phyloP scores from a whole-genome alignment of 2,888 invertebrate species.

The Trachelus stipa region DNA sequence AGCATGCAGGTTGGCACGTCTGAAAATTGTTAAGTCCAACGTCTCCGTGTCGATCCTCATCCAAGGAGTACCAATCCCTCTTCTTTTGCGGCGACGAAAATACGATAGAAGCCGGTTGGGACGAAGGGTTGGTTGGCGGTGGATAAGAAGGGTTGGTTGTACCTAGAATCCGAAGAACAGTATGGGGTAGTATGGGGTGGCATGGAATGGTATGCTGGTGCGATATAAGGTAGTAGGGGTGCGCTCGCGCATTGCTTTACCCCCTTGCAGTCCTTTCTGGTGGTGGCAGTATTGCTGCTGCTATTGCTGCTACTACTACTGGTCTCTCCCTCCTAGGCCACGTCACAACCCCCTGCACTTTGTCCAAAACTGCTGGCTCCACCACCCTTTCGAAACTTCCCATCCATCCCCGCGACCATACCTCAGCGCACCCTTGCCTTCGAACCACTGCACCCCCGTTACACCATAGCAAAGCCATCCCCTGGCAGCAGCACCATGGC shows the following conservation, averaged over 20 bases:
- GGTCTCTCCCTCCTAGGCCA: constrained; percentile 16
- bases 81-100: constrained; percentile 31
- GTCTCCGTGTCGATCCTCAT: not conserved
- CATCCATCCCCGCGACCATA: constrained; percentile 22
- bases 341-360: constrained; percentile 23
- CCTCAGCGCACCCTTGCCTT: constrained; percentile 19
- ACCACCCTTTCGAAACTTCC: constrained; percentile 7
- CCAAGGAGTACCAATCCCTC: constrained; percentile 23
- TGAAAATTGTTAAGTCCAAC: not conserved
- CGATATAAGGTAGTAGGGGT: constrained; percentile 22
- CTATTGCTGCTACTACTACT: not conserved
- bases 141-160: not conserved
- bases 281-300: not conserved
- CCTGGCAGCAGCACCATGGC: constrained; percentile 11
- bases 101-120: constrained; percentile 20
- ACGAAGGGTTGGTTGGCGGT: not conserved
- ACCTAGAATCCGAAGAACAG: not conserved
- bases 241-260: constrained; percentile 38
- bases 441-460: constrained; percentile 9
- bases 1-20: not conserved
- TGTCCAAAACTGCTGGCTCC: constrained; percentile 29
- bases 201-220: constrained; percentile 8
- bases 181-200: not conserved
- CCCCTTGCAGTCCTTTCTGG: constrained; percentile 16
- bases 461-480: not conserved